These are phyloP conservation scores for Nephrotoma flavescens DNA, from an alignment of 2,888 invertebrate genomes.

Conservation along the genomic window DNA sequence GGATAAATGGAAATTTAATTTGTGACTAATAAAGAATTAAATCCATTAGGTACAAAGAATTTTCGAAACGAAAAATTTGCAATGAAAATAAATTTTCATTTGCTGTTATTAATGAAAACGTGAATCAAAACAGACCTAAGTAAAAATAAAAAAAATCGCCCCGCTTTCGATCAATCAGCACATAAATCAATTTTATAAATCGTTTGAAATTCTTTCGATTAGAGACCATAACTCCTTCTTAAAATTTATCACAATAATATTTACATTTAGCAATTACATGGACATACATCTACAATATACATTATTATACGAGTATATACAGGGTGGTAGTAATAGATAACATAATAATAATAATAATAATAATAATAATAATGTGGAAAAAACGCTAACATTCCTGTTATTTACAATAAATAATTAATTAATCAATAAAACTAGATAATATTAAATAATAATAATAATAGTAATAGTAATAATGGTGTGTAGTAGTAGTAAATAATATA, in stretches of 20 bases:
- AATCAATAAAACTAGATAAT: neutral
- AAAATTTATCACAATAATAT: neutral
- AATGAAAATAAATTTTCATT: neutral
- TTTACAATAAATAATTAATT: neutral
- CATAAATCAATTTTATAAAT: neutral
- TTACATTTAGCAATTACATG: neutral
- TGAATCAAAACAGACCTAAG: neutral
- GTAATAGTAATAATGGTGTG: neutral
- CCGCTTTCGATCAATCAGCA: neutral
- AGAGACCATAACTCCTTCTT: neutral
- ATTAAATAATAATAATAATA: neutral
- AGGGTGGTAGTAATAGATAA: neutral
- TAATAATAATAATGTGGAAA: neutral
- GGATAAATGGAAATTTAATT: too few species aligned
- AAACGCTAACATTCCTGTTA: neutral
- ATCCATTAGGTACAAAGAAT: too few species aligned
- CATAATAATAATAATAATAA: neutral
- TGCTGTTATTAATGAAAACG: neutral
- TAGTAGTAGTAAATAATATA: neutral
- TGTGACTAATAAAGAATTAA: too few species aligned
- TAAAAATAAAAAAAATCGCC: neutral
- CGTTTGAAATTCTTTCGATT: neutral
- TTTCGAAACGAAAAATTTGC: neutral
- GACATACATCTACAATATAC: too few species aligned
- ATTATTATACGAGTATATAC: neutral